These are phyloP conservation scores for Corythaeola cristata DNA, from an alignment of 2,113 vertebrate genomes.

Conservation along the genomic window DNA sequence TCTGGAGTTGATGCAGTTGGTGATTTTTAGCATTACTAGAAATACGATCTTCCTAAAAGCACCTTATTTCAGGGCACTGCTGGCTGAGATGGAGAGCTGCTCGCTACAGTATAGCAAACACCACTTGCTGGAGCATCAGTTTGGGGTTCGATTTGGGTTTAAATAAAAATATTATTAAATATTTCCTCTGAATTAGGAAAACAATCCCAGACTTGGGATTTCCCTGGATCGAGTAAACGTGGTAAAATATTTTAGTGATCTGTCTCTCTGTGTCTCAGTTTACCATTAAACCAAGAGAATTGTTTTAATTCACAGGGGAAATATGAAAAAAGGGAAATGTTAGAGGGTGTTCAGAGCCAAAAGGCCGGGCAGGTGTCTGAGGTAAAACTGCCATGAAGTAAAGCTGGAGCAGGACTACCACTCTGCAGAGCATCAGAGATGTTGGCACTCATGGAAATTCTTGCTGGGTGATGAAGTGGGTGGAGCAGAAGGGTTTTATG, in stretches of 20 bases:
- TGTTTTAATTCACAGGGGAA: neutral
- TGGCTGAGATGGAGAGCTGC: neutral
- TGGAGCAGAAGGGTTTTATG: neutral
- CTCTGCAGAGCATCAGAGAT: neutral
- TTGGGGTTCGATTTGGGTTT: neutral
- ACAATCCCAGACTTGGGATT: neutral
- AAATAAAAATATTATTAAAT: neutral
- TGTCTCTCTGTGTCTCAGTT: neutral
- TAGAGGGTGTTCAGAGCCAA: neutral
- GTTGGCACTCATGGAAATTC: neutral
- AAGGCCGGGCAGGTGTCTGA: neutral
- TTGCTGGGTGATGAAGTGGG: neutral
- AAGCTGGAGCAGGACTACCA: neutral
- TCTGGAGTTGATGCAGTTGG: neutral
- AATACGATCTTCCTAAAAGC: neutral
- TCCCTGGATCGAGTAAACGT: neutral
- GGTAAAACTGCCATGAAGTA: neutral
- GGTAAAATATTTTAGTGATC: neutral
- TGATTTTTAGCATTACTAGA: neutral
- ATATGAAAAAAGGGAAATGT: neutral
- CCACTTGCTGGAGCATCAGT: neutral
- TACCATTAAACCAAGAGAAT: neutral
- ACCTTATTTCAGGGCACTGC: neutral
- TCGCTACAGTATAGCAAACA: accelerated
- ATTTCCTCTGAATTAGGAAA: neutral